Base-by-base conservation (phyloP, 2,888 invertebrate species). In the Arrhopalites spinosus region DNA sequence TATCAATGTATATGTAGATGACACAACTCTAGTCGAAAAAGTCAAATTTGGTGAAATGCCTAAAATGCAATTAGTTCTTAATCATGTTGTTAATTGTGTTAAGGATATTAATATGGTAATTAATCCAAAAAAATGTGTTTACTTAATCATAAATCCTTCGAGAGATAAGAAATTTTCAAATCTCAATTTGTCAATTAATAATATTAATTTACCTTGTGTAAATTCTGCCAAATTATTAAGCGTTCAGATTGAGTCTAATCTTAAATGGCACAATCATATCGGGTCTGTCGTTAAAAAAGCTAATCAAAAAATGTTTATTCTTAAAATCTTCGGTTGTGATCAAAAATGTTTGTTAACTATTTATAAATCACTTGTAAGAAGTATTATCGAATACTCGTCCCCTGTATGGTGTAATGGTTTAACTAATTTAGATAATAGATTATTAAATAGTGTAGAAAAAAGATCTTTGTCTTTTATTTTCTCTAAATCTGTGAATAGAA, bases 221-320 rank as follows among this genome's bases (percentile, higher is more conserved):
- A 27, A 15, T 1, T 25, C 7, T 1, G 8, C 47, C 2, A 67
- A 67, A 17, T 13, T 67, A 25, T n/a, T 67, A 30, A 47, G 67
- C n/a, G 36, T 67, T 3, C 7, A 3, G 17, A 67, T 67, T 47
- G 1, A 2, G 1, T 23, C 13, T 2, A 67, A 67, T 23, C 17
- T 67, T 1, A 67, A 67, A 47, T 67, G 67, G 67, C 17, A 47
- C 2, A 17, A 25, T 23, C 67, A 67, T 17, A 20, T 66, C 1
- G 13, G 13, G 11, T 43, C 7, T 23, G 23, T 66, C 5, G 13
- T 30, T n/a, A 43, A 13, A 1, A 66, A 66, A 15, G 66, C 66
- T 43, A n/a, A 20, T 43, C 15, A 25, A 63, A 63, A 63, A 63
- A 11, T 63, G 27, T 63, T 20, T 30, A 63, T 63, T 27, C 29